Evolutionary conservation across 1,140 invertebrate genomes (phyloP).

Genomic region (Dinoponera quadriceps): DNA sequence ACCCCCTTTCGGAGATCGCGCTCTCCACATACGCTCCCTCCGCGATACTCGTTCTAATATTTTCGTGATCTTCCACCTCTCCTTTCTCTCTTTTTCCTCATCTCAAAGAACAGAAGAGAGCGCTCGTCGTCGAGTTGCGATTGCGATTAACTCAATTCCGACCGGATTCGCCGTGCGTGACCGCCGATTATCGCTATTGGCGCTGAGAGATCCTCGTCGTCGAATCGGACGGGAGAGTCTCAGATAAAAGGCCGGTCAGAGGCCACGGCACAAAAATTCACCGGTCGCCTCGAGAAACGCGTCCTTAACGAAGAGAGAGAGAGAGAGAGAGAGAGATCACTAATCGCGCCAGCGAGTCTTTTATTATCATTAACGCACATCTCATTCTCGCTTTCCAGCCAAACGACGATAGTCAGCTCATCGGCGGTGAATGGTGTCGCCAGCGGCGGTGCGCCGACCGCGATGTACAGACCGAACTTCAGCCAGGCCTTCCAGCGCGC

Average conservation of each 20-base stretch:
- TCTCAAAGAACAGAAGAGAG: neutral
- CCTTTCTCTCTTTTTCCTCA: neutral
- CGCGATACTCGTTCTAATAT: too few species aligned
- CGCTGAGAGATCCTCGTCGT: slow-evolving; percentile 36
- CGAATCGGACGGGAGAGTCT: slow-evolving; percentile 29
- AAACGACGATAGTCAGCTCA: slow-evolving; percentile 85
- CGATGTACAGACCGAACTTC: slow-evolving; percentile 90
- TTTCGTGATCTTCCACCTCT: neutral
- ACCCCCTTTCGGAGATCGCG: neutral
- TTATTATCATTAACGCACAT: slow-evolving; percentile 65
- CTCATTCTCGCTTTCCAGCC: slow-evolving; percentile 79
- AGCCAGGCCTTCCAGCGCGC: slow-evolving; percentile 89
- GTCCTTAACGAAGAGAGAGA: slow-evolving; percentile 15
- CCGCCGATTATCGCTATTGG: slow-evolving; percentile 39
- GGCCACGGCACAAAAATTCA: slow-evolving; percentile 69
- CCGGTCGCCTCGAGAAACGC: slow-evolving; percentile 50
- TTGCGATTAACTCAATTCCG: slow-evolving; percentile 16
- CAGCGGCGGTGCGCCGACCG: slow-evolving; percentile 87
- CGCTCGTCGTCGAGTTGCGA: neutral
- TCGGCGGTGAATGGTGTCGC: slow-evolving; percentile 86
- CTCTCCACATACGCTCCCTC: too few species aligned
- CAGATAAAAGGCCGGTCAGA: slow-evolving; percentile 74
- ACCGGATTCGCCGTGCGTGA: slow-evolving; percentile 33
- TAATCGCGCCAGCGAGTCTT: slow-evolving; percentile 59
- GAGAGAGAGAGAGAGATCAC: slow-evolving; percentile 5